Evolutionary conservation across 2,888 invertebrate species (phyloP).

Genomic region (Papilio elwesi): DNA sequence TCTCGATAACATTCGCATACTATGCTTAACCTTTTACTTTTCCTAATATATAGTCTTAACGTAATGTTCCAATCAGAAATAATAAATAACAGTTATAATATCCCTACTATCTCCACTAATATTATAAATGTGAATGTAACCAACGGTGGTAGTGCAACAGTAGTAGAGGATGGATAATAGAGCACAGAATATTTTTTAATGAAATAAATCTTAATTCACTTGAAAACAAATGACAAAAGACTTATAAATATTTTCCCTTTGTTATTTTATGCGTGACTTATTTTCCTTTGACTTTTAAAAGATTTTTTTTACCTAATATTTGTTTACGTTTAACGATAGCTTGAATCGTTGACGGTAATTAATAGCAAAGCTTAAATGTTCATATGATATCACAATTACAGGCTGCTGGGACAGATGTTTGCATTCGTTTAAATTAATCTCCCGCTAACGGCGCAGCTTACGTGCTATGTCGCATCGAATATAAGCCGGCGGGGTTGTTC

Average conservation of each 20-base stretch:
- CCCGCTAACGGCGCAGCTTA: not conserved
- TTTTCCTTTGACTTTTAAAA: not conserved
- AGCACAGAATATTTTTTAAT: not conserved
- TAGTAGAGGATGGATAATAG: not conserved
- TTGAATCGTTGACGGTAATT: slow-evolving; percentile 5
- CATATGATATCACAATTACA: not conserved
- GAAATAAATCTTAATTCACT: slow-evolving; percentile 6
- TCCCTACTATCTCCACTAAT: no score
- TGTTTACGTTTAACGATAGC: not conserved
- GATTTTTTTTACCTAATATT: not conserved
- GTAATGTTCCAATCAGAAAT: no score
- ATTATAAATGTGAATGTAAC: no score
- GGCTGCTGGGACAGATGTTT: slow-evolving; percentile 7
- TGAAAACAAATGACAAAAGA: slow-evolving; percentile 10
- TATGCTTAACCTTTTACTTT: no score
- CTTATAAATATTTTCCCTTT: slow-evolving; percentile 10
- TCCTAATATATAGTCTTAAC: no score
- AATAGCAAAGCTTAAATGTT: not conserved
- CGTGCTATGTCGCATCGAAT: not conserved
- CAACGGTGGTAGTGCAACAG: no score
- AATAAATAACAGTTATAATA: no score
- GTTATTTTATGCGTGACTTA: slow-evolving; percentile 8
- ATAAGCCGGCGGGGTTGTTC: not conserved
- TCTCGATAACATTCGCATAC: no score
- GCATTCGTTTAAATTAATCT: slow-evolving; percentile 15